Conservation (phyloP, 1,140 invertebrate genomes). For the Pteromalus puparum region DNA sequence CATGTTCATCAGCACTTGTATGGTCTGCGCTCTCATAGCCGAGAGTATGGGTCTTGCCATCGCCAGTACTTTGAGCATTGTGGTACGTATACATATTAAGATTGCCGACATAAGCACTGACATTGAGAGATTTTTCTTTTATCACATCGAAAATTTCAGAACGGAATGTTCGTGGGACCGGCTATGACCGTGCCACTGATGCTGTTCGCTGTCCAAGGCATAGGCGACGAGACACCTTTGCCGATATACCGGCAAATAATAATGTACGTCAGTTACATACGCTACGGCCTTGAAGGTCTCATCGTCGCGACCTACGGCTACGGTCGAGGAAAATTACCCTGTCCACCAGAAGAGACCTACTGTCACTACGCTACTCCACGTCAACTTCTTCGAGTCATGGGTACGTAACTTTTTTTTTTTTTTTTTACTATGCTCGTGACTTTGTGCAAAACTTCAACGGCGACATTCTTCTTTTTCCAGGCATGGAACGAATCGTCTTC, state of each 20-base stretch:
- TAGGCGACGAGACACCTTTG: constrained; percentile 79
- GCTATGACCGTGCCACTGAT: constrained; percentile 84
- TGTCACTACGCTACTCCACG: constrained; percentile 82
- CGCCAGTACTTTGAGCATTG: constrained; percentile 81
- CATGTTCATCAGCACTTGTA: constrained; percentile 82
- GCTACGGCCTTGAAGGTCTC: constrained; percentile 87
- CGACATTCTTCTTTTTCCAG: constrained; percentile 58
- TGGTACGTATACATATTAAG: constrained; percentile 77
- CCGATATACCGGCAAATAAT: constrained; percentile 83
- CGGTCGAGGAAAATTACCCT: constrained; percentile 80
- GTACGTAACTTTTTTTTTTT: constrained; percentile 55
- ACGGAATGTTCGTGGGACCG: constrained; percentile 87
- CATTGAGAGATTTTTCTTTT: background rate
- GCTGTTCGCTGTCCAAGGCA: constrained; percentile 85
- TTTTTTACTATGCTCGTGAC: background rate
- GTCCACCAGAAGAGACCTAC: constrained; percentile 78
- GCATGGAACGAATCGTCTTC: constrained; percentile 79
- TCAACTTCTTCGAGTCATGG: constrained; percentile 78
- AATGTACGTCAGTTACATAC: constrained; percentile 90
- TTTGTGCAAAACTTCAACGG: background rate
- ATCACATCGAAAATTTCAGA: constrained; percentile 73
- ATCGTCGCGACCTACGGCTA: constrained; percentile 87
- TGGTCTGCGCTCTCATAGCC: constrained; percentile 83
- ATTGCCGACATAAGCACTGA: too few species aligned
- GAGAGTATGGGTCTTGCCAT: constrained; percentile 86